Base-by-base conservation (phyloP, 2,888 invertebrate genomes). In the Standfussiana lucernea region DNA sequence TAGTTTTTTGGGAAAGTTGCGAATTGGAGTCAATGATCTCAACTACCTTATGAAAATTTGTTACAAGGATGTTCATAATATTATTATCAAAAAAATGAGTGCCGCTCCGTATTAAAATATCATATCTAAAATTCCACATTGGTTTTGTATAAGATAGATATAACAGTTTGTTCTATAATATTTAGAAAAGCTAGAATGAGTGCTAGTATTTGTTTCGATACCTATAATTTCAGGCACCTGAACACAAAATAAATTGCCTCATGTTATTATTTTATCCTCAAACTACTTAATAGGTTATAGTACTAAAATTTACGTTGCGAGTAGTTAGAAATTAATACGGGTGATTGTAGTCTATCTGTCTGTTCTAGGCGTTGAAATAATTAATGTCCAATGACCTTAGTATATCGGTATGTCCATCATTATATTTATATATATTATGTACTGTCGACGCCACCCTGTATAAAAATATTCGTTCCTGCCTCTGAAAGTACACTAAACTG, bases 241-340 rank as follows among this genome's bases (percentile, higher is more conserved):
- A 53, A 42, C 10, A 47, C 8, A 28, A 18, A 35, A 40, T 11
- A 56, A 53, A 35, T 32, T 61, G 21, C 7, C 24, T 15, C 15
- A 13, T 32, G 59, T 66, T 50, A 77, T 83, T 83, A 80, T 83
- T 65, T 83, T 59, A 21, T 53, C 40, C 24, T 66, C n/a, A 40
- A 32, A 42, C 24, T 76, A n/a, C n/a, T n/a, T n/a, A 47, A 40
- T 68, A 5, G 56, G 1, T 28, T 28, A 35, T 50, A 1, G 8
- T 18, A 64, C 45, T 35, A 10, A 37, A 24, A 61, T 7, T 35
- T 10, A 13, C n/a, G 64, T 32, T 5, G 42, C 21, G 3, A 28
- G 35, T 61, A 5, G 24, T 76, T 2, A 37, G 18, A 40, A 40
- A 10, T 40, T 8, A 72, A 40, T 50, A 21, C 50, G 32, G 1